A percentile compares a stretch with the other conserved stretches of the same genome.
These are phyloP conservation scores for Heliopora coerulea DNA, from an alignment of 92 coral and sea anemone species.

Conservation along the genomic window DNA sequence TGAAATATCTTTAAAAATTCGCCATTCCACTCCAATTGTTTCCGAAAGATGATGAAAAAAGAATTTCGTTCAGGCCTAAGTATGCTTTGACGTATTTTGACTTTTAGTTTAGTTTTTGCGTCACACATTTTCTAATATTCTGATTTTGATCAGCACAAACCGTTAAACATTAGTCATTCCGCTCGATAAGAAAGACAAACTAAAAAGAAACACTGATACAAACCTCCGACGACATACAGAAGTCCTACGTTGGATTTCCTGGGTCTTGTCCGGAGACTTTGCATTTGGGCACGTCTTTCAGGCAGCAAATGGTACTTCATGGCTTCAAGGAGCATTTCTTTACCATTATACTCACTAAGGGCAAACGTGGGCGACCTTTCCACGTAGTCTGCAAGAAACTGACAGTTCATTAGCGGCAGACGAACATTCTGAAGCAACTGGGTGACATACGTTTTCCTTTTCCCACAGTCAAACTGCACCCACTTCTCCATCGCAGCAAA, in stretches of 20 bases:
- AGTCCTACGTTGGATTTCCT: constrained; percentile 88
- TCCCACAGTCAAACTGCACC: constrained; percentile 68
- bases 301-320: constrained; percentile 94
- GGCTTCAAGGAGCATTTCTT: constrained; percentile 88
- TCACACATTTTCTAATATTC: too few species aligned
- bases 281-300: constrained; percentile 76
- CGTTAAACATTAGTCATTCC: neutral
- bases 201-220: neutral
- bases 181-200: neutral
- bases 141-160: too few species aligned
- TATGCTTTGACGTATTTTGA: too few species aligned
- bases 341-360: constrained; percentile 66
- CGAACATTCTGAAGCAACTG: constrained; percentile 66
- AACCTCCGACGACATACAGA: constrained; percentile 94
- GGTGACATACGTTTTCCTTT: constrained; percentile 60
- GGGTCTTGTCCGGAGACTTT: constrained; percentile 73
- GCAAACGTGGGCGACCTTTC: constrained; percentile 87
- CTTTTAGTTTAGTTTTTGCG: too few species aligned
- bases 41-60: too few species aligned
- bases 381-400: constrained; percentile 81
- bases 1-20: too few species aligned
- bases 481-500: constrained; percentile 69
- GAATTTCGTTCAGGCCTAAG: too few species aligned
- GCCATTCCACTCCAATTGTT: too few species aligned
- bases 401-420: constrained; percentile 70